Evolutionary conservation across 2,113 vertebrate genomes (phyloP), one percentile per base, ranked within the genome.

Genomic region (Otolemur garnettii): DNA sequence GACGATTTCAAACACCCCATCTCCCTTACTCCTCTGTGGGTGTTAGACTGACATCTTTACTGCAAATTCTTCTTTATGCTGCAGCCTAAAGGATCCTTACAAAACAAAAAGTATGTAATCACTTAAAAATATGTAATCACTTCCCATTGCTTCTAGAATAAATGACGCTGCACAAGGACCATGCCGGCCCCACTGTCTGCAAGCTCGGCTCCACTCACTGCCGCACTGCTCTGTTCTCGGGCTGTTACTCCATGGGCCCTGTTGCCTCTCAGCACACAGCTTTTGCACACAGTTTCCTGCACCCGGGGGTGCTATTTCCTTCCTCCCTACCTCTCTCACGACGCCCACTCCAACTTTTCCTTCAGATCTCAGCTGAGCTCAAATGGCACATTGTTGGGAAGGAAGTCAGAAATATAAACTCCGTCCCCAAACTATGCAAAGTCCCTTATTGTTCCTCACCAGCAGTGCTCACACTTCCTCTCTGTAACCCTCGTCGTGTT

Each of bases 51-150:
- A 19, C 45, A 19, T 50, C 55, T 38, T 38, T 33, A n/a, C 38
- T 11, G 6, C 12, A 62, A 77, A 87, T 15, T 35, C 9, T 79
- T 74, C 80, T 90, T 30, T 38, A 8, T 18, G 28, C 3, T 84
- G 21, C 7, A 83, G 81, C 9, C 42, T 33, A 28, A 83, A 33
- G 15, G 45, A 84, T 24, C 14, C 74, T 83, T 45, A 83, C 18
- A 72, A 77, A 93, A 71, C 24, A 78, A 75, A 94, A 53, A 62
- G 45, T 35, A 33, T 42, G 62, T 15, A 45, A 9, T 21, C 26
- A 59, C 50, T 85, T 80, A 71, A 94, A 96, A 66, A 55, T 8
- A 60, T 17, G 19, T 22, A 64, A 66, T 35, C 45, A 74, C 12
- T 91, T 57, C 15, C 64, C 57, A 69, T 15, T 35, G 14, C 22